A percentile compares a stretch with the other conserved stretches of the same genome.
phyloP scores from a whole-genome alignment of 2,888 invertebrate species.

The Drosophila falleni region DNA sequence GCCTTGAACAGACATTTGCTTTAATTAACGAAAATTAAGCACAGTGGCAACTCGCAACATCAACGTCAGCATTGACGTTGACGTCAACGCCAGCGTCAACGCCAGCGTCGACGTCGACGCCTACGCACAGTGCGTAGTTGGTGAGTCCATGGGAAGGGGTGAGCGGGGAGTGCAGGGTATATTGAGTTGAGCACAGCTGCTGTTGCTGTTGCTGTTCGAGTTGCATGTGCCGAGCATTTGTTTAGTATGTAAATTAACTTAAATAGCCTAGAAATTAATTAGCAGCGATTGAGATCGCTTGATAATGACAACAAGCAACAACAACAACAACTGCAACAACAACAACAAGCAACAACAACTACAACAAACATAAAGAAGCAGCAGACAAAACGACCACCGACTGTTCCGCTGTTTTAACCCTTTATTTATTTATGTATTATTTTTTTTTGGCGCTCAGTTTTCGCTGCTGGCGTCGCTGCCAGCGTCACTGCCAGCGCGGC shows the following conservation, averaged over 20 bases:
- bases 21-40: slow-evolving; percentile 78
- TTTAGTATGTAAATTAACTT: slow-evolving; percentile 78
- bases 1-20: slow-evolving; percentile 61
- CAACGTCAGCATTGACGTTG: slow-evolving; percentile 23
- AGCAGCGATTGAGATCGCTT: slow-evolving; percentile 79
- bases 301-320: slow-evolving; percentile 68
- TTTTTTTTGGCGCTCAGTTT: slow-evolving; percentile 39
- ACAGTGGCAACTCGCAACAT: slow-evolving; percentile 33
- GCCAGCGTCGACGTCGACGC: slow-evolving; percentile 40
- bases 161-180: neutral
- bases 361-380: slow-evolving; percentile 9
- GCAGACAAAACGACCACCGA: slow-evolving; percentile 58
- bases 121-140: slow-evolving; percentile 55
- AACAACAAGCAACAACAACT: slow-evolving; percentile 48
- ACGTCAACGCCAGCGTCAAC: neutral
- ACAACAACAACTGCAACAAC: slow-evolving; percentile 24
- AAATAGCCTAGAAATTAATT: slow-evolving; percentile 81
- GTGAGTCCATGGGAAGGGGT: neutral
- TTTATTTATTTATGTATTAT: slow-evolving; percentile 35
- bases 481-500: slow-evolving; percentile 40
- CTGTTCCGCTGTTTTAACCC: slow-evolving; percentile 58
- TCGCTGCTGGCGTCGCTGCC: slow-evolving; percentile 23
- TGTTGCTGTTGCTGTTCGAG: neutral
- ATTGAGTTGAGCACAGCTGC: slow-evolving; percentile 16
- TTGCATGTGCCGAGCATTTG: slow-evolving; percentile 63